These are phyloP conservation scores for Odontamblyopus rebecca DNA, from an alignment of 2,797 vertebrate genomes.

Conservation along the genomic window DNA sequence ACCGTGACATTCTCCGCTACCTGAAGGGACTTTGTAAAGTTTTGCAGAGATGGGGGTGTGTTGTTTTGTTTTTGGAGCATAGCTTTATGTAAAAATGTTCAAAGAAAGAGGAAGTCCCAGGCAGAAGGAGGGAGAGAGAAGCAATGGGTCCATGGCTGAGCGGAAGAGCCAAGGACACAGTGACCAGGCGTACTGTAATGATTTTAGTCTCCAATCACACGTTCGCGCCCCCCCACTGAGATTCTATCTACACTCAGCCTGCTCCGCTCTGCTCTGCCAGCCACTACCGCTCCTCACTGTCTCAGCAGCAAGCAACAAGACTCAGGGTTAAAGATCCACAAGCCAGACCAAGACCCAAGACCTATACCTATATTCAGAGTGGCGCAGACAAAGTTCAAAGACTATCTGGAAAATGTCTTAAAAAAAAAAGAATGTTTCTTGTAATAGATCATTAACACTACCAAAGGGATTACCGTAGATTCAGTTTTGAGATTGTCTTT, in stretches of 20 bases:
- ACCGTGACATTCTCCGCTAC: slow-evolving; percentile 12
- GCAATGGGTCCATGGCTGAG: slow-evolving; percentile 54
- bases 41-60: neutral
- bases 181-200: slow-evolving; percentile 78
- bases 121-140: slow-evolving; percentile 32
- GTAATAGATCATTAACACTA: neutral
- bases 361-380: neutral
- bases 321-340: slow-evolving; percentile 22
- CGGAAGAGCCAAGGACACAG: slow-evolving; percentile 77
- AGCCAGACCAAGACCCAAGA: slow-evolving; percentile 26
- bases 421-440: neutral
- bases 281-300: slow-evolving; percentile 49
- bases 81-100: slow-evolving; percentile 6
- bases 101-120: slow-evolving; percentile 5
- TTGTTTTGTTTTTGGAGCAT: slow-evolving; percentile 5
- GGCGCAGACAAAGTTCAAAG: slow-evolving; percentile 15
- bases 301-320: slow-evolving; percentile 12
- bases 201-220: slow-evolving; percentile 82
- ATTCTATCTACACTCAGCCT: slow-evolving; percentile 74
- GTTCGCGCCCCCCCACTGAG: slow-evolving; percentile 68
- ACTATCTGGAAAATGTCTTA: neutral
- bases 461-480: neutral
- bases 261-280: slow-evolving; percentile 57
- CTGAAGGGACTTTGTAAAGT: slow-evolving; percentile 13
- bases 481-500: no score